Conservation (phyloP, 2,888 invertebrate species). For the Coenonympha arcania region DNA sequence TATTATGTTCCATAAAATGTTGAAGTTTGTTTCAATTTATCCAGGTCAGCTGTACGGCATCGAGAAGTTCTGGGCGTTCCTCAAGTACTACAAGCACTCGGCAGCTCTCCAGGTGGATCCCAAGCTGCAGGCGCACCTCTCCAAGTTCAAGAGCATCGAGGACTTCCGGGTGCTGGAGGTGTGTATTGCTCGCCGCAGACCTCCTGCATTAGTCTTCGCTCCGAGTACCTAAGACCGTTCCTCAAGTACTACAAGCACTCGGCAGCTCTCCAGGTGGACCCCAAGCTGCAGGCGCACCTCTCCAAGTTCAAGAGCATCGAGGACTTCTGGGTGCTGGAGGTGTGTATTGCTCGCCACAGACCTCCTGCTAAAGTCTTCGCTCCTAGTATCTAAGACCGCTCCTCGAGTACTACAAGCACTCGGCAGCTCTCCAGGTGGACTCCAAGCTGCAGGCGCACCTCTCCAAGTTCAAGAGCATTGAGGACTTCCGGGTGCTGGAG, state of each 20-base stretch:
- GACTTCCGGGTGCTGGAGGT: constrained; percentile 89
- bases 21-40: no score
- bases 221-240: no score
- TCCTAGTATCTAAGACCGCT: no score
- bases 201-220: no score
- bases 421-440: constrained; percentile 81
- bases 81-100: constrained; percentile 94
- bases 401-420: constrained; percentile 84
- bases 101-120: constrained; percentile 82
- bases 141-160: constrained; percentile 89
- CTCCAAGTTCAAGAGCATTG: constrained; percentile 86
- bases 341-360: no score
- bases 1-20: no score
- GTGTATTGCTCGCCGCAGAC: no score
- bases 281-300: constrained; percentile 81
- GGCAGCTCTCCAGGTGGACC: constrained; percentile 81
- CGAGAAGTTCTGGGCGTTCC: constrained; percentile 99
- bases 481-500: constrained; percentile 89
- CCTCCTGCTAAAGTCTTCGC: no score
- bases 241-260: constrained; percentile 94
- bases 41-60: constrained; percentile 96
- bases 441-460: constrained; percentile 81
- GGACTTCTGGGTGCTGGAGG: constrained; percentile 89
- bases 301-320: constrained; percentile 89
- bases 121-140: constrained; percentile 80